Evolutionary conservation across 2,888 invertebrate species (phyloP).

Genomic region (Gastrophysa polygoni): DNA sequence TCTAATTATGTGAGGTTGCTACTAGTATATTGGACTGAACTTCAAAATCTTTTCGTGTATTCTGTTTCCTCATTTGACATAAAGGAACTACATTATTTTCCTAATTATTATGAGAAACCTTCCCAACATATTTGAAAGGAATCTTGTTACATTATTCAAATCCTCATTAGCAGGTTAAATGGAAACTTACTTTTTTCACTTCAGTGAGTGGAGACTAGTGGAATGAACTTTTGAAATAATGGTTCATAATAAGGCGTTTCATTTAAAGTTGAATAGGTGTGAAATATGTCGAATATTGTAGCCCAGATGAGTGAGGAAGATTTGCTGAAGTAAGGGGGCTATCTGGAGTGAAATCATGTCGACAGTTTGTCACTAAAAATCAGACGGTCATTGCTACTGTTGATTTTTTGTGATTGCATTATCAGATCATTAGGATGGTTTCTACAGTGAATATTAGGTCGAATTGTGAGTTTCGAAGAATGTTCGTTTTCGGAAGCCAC

Average conservation of each 20-base stretch:
- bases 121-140: conserved; percentile 2
- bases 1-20: too few relatives aligned
- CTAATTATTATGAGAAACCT: conserved; percentile 8
- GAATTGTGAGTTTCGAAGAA: too few relatives aligned
- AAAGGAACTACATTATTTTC: not conserved
- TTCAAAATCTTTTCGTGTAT: not conserved
- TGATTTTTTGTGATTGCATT: too few relatives aligned
- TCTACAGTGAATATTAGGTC: too few relatives aligned
- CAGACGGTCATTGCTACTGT: too few relatives aligned
- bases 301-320: too few relatives aligned
- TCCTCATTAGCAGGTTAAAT: conserved; percentile 37
- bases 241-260: not conserved
- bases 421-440: too few relatives aligned
- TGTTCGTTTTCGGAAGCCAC: too few relatives aligned
- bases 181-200: conserved; percentile 25
- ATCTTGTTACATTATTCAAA: conserved; percentile 34
- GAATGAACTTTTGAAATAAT: conserved; percentile 1
- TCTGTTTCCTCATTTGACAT: not conserved
- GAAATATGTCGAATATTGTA: not conserved
- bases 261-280: not conserved
- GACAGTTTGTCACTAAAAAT: too few relatives aligned
- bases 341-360: too few relatives aligned
- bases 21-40: not conserved
- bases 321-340: too few relatives aligned
- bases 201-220: conserved; percentile 25